These are phyloP conservation scores for Sarotherodon lohbergeri DNA, from an alignment of 2,113 vertebrate species.

Conservation along the genomic window DNA sequence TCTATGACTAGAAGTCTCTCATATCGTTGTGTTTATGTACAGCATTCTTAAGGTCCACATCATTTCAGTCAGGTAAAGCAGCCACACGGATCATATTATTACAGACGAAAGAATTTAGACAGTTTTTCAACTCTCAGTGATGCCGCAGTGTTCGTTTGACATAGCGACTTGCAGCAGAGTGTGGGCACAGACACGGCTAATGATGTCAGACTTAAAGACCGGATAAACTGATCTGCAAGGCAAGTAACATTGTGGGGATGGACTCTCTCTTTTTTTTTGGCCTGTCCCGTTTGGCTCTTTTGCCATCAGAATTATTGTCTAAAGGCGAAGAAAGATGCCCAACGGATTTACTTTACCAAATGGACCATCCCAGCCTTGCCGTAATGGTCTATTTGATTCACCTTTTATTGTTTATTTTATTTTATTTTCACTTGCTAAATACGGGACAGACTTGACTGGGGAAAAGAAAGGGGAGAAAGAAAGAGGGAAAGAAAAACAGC, in stretches of 20 bases:
- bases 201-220: neutral
- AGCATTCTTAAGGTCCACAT: neutral
- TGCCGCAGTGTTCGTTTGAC: rapidly evolving
- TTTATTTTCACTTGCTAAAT: too few species aligned
- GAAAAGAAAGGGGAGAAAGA: too few species aligned
- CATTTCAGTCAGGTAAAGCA: neutral
- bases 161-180: neutral
- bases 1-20: neutral
- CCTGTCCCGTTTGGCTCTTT: too few species aligned
- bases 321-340: too few species aligned
- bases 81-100: neutral
- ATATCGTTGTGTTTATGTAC: rapidly evolving
- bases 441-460: too few species aligned
- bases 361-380: too few species aligned
- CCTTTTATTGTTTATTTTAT: too few species aligned
- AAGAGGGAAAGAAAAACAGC: too few species aligned
- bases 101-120: neutral
- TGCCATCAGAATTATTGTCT: too few species aligned
- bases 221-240: neutral
- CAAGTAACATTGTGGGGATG: neutral
- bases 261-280: too few species aligned
- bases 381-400: too few species aligned
- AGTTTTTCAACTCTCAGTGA: neutral
- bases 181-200: neutral
- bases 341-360: too few species aligned